Base-by-base conservation (phyloP, 2,797 vertebrate species). In the Molossus alvarezi region DNA sequence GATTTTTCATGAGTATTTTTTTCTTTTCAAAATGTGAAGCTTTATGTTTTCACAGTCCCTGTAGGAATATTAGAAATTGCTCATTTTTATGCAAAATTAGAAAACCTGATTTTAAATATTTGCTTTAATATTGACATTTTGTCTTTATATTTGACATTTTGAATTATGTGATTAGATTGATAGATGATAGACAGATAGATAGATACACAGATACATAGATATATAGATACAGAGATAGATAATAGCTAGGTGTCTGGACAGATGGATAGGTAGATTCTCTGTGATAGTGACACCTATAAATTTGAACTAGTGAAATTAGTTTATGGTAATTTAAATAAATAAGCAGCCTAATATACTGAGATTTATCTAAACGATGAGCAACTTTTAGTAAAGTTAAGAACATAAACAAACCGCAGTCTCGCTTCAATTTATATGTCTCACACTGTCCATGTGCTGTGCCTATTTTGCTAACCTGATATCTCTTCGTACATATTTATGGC, bases 271-370 rank as follows among this genome's bases (percentile, higher is more conserved):
- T 21, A 86, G 51, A 76, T 21, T 69, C 29, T 77, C 48, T 69
- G 33, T 89, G 13, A 21, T 33, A 57, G 41, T 51, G 77, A 64
- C 41, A 45, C 4, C 37, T 77, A 64, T 62, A 73, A 15, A 55
- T 86, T 23, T 90, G 18, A 90, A 79, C 60, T 71, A 51, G 72
- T 71, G 5, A 83, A 92, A 69, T 62, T 85, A 48, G 9, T 48
- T 85, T 86, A 62, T 92, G 48, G 9, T 65, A 67, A 75, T 82
- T 85, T 9, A 65, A 90, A 84, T 55, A 90, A 91, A 73, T 64
- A 91, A 85, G 21, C 13, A 80, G 15, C 58, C 15, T 64, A 72
- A 17, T 45, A 33, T 48, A 23, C 82, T 82, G 7, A 67, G 27
- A 95, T 69, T 88, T 73, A 33, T 7, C 45, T 64, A 95, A 94